phyloP scores from a whole-genome alignment of 2,797 vertebrate species.

The Balearica regulorum region DNA sequence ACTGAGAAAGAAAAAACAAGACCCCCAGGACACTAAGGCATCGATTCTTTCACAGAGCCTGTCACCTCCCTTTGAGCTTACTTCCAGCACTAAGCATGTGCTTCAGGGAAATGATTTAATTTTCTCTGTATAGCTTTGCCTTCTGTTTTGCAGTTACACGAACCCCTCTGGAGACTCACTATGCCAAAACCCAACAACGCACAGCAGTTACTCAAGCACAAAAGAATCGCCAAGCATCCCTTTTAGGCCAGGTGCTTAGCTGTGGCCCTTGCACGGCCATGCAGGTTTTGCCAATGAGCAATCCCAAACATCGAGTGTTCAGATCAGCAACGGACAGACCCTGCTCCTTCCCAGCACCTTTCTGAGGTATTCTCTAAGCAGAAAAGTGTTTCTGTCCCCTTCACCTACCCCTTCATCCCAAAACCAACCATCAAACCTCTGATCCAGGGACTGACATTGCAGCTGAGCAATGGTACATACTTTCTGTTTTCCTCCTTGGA shows the following conservation, averaged over 20 bases:
- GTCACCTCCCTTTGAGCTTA: neutral
- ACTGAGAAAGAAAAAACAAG: slow-evolving; percentile 61
- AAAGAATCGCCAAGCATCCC: neutral
- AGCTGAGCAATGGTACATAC: neutral
- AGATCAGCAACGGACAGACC: neutral
- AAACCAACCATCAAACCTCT: neutral
- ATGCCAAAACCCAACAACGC: neutral
- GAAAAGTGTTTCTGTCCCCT: neutral
- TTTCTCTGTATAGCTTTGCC: neutral
- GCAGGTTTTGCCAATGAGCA: neutral
- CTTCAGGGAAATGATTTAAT: neutral
- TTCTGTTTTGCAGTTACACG: neutral
- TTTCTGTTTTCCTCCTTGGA: neutral
- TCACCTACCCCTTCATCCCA: neutral
- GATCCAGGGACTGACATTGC: neutral
- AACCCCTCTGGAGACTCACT: neutral
- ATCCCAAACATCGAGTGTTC: neutral
- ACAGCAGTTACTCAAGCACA: neutral
- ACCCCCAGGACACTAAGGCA: neutral
- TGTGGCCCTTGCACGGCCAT: neutral
- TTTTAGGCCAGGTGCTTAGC: neutral
- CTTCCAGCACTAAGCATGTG: neutral
- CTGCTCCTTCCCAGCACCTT: neutral
- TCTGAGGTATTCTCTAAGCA: neutral
- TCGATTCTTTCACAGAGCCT: neutral